phyloP scores from a whole-genome alignment of 30 jellyfish, hydroid and myxozoan species.

The Turritopsis dohrnii region DNA sequence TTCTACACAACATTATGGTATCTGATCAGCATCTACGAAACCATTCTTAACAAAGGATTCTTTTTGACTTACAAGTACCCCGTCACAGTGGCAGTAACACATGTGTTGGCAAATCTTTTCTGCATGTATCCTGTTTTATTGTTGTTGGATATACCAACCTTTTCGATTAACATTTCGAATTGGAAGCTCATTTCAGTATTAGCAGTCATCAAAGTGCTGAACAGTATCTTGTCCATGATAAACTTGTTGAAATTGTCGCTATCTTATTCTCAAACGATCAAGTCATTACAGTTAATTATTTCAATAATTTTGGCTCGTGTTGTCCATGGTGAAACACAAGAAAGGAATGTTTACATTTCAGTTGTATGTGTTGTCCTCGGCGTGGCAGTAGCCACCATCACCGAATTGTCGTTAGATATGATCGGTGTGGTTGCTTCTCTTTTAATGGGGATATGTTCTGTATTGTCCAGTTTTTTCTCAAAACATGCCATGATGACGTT shows the following conservation, averaged over 20 bases:
- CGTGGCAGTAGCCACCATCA: conserved; percentile 86
- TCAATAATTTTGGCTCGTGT: conserved; percentile 19
- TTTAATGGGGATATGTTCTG: conserved; percentile 47
- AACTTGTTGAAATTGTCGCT: conserved; percentile 70
- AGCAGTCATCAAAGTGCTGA: conserved; percentile 57
- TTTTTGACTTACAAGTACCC: conserved; percentile 62
- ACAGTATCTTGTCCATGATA: conserved; percentile 52
- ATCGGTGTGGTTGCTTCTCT: conserved; percentile 72
- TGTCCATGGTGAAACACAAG: conserved; percentile 1
- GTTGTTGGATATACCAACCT: conserved; percentile 40
- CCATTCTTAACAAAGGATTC: conserved; percentile 48
- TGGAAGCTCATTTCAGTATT: conserved; percentile 32
- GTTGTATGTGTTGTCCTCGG: conserved; percentile 70
- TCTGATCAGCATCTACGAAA: conserved; percentile 51
- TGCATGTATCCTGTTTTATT: conserved; percentile 54
- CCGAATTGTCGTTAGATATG: conserved; percentile 63
- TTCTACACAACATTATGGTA: conserved; percentile 49
- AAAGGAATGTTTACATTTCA: conserved; percentile 37
- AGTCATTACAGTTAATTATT: conserved; percentile 15
- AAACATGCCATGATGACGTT: not conserved
- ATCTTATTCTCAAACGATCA: conserved; percentile 76
- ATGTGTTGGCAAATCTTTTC: conserved; percentile 54
- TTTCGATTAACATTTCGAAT: conserved; percentile 34
- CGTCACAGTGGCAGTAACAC: conserved; percentile 57
- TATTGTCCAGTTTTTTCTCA: conserved; percentile 35